Evolutionary conservation across 2,797 vertebrate species (phyloP).

Genomic region (Hylomyscus alleni): DNA sequence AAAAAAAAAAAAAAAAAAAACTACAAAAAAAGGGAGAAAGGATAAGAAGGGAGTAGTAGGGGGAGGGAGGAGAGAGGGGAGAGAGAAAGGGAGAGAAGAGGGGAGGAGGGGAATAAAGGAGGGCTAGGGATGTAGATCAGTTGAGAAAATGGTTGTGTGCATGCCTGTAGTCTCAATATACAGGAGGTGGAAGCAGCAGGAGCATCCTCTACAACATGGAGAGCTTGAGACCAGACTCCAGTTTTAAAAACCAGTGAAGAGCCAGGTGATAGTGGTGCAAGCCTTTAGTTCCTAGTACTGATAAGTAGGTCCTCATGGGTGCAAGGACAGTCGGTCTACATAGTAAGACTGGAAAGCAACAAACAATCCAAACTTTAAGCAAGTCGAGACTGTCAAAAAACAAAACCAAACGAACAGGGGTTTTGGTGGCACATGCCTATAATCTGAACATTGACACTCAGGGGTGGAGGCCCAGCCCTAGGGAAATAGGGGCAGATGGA

Average conservation of each 20-base stretch:
- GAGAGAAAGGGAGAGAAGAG: background rate
- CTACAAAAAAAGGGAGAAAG: background rate
- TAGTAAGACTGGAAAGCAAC: background rate
- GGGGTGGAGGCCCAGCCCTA: background rate
- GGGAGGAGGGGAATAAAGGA: too few relatives aligned
- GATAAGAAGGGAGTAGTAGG: background rate
- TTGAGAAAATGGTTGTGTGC: background rate
- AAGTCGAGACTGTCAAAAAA: background rate
- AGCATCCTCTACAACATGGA: background rate
- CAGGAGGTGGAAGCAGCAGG: background rate
- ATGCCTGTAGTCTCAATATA: background rate
- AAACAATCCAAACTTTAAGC: background rate
- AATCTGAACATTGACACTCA: background rate
- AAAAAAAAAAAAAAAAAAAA: too few relatives aligned
- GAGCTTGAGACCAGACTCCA: background rate
- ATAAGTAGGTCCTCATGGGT: background rate
- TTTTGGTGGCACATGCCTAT: background rate
- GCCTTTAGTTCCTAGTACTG: background rate
- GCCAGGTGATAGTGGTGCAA: background rate
- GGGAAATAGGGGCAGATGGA: background rate
- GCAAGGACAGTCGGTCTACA: background rate
- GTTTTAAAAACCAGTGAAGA: background rate
- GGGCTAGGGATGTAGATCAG: background rate
- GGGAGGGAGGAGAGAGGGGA: too few relatives aligned
- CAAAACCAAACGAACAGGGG: background rate